Conservation (phyloP, 1,140 invertebrate species). For the Eupristina koningsbergeri region DNA sequence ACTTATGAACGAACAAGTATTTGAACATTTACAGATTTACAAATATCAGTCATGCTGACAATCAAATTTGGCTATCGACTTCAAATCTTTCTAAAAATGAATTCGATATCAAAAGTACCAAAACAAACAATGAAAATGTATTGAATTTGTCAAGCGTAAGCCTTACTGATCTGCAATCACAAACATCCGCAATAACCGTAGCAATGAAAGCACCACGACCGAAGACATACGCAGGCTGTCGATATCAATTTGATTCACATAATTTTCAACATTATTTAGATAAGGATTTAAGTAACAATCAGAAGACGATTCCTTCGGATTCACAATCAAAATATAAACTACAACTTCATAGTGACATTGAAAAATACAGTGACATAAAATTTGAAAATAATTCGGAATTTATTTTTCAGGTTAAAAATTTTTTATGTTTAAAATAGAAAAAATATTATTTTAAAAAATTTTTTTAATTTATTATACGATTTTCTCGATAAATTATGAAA, state of each 20-base stretch:
- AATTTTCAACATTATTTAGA: slow-evolving; percentile 59
- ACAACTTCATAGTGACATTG: slow-evolving; percentile 69
- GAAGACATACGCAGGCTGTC: slow-evolving; percentile 59
- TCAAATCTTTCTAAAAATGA: slow-evolving; percentile 72
- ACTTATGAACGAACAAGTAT: neutral
- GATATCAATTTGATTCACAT: slow-evolving; percentile 59
- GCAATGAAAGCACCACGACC: slow-evolving; percentile 45
- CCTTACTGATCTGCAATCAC: slow-evolving; percentile 28
- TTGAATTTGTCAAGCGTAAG: slow-evolving; percentile 56
- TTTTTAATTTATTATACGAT: no score
- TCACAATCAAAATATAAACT: slow-evolving; percentile 56
- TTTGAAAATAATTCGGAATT: slow-evolving; percentile 69
- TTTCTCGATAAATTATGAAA: no score
- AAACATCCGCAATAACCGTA: neutral
- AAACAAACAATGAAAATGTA: slow-evolving; percentile 36
- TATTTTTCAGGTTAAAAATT: slow-evolving; percentile 65
- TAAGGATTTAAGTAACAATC: slow-evolving; percentile 54
- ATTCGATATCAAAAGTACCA: slow-evolving; percentile 47
- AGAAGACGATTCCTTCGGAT: neutral
- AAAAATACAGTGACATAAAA: slow-evolving; percentile 63
- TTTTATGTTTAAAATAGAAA: neutral
- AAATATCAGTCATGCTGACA: slow-evolving; percentile 56
- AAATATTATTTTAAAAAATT: no score
- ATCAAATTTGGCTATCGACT: slow-evolving; percentile 74
- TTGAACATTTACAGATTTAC: slow-evolving; percentile 32